phyloP scores from a whole-genome alignment of 2,888 invertebrate genomes.

The Trichopoda pennipes region DNA sequence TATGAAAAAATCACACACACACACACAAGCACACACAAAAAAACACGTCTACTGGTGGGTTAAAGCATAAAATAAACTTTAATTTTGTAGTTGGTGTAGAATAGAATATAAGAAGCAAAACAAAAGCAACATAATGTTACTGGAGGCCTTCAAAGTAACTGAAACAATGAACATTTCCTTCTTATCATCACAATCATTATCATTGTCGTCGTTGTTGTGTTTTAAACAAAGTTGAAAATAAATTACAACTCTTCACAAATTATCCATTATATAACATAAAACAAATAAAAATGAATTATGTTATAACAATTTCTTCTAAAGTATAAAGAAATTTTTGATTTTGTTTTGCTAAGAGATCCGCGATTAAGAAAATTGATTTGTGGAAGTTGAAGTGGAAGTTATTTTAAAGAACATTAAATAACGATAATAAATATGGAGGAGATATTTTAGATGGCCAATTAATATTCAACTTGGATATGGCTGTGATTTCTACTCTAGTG shows the following conservation, averaged over 20 bases:
- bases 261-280: slow-evolving; percentile 44
- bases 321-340: slow-evolving; percentile 31
- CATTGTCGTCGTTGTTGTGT: background rate
- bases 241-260: slow-evolving; percentile 42
- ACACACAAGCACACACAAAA: slow-evolving; percentile 5
- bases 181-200: slow-evolving; percentile 13
- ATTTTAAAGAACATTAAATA: too few species aligned
- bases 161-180: slow-evolving; percentile 61
- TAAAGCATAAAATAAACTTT: slow-evolving; percentile 61
- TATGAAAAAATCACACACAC: slow-evolving; percentile 36
- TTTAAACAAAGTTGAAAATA: slow-evolving; percentile 21
- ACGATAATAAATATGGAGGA: too few species aligned
- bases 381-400: too few species aligned
- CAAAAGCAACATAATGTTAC: slow-evolving; percentile 53
- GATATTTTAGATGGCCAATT: too few species aligned
- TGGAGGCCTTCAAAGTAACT: slow-evolving; percentile 67
- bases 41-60: slow-evolving; percentile 38
- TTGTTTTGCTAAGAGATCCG: background rate
- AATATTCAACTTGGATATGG: too few species aligned
- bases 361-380: too few species aligned
- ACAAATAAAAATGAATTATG: slow-evolving; percentile 1
- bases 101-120: slow-evolving; percentile 50
- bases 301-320: slow-evolving; percentile 22
- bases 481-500: too few species aligned
- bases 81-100: slow-evolving; percentile 49